These are phyloP conservation scores for Pteruthius melanotis DNA, from an alignment of 2,113 vertebrate species.

Conservation along the genomic window DNA sequence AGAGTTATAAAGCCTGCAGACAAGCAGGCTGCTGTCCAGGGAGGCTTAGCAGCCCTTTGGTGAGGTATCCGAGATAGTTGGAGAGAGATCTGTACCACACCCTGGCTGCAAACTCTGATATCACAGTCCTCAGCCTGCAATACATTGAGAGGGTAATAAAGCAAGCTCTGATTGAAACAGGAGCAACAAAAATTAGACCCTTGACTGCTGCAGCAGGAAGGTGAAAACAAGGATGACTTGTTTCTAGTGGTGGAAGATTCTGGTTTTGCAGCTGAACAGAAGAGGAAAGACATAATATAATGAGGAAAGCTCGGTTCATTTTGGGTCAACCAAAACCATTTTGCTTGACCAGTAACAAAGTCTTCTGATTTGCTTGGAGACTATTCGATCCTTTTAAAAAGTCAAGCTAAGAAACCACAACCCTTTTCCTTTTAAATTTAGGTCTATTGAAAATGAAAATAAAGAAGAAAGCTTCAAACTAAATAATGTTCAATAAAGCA, in stretches of 20 bases:
- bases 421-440: neutral
- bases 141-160: neutral
- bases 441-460: neutral
- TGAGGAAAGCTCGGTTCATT: neutral
- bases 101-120: neutral
- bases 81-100: neutral
- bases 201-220: neutral
- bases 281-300: neutral
- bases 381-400: neutral
- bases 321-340: neutral
- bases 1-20: neutral
- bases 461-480: neutral
- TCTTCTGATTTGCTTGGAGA: neutral
- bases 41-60: neutral
- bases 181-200: neutral
- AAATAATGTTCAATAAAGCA: neutral
- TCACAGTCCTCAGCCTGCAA: neutral
- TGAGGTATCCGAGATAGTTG: neutral
- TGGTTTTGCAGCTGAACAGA: neutral
- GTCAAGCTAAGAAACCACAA: neutral
- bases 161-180: neutral
- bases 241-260: neutral
- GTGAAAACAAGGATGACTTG: neutral
- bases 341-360: conserved; percentile 3
- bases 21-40: neutral